Percentiles rank a stretch among this genome's conserved stretches.
Conservation (phyloP, 1,140 invertebrate species). For the Neodiprion lecontei region DNA sequence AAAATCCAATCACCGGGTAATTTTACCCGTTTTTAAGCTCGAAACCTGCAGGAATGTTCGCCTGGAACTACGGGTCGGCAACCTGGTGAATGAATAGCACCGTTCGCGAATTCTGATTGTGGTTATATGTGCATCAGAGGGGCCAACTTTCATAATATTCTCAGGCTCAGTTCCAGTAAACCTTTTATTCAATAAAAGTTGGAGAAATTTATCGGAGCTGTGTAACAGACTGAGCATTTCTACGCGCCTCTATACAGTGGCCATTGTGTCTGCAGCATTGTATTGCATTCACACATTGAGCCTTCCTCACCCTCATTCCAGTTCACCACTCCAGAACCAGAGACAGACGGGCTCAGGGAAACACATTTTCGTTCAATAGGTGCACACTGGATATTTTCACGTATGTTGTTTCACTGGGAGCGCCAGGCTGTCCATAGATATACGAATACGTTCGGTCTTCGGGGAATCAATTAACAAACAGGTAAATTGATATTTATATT, state of each 20-base stretch:
- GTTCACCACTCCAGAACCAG: neutral
- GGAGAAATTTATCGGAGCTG: neutral
- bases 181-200: conserved; percentile 3
- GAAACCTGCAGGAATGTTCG: no score
- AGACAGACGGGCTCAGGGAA: neutral
- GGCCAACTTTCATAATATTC: neutral
- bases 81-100: no score
- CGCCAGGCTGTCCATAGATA: neutral
- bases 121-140: no score
- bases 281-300: neutral
- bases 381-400: neutral
- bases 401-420: neutral
- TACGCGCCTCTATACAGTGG: neutral
- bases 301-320: neutral
- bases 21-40: no score
- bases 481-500: neutral
- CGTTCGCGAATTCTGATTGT: no score
- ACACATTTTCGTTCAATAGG: neutral
- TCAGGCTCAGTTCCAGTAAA: neutral
- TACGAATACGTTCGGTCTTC: no score
- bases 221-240: neutral
- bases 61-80: no score
- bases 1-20: no score
- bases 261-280: neutral
- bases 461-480: neutral